Base-by-base conservation (phyloP, 92 coral and sea anemone genomes). In the Parazoanthus swiftii region DNA sequence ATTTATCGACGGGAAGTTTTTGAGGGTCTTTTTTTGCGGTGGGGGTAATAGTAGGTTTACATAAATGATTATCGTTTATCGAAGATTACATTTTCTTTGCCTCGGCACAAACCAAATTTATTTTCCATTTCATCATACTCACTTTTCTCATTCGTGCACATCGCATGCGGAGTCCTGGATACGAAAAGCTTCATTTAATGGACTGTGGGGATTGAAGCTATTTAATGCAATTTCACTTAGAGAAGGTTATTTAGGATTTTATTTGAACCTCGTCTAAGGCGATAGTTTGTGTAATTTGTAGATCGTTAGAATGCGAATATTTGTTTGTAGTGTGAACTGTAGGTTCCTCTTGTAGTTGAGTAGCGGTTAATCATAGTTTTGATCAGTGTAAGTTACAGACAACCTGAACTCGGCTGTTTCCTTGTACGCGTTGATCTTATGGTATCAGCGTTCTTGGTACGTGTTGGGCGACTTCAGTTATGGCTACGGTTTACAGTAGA, bases 261-360 rank as follows among this genome's bases (percentile, higher is more conserved):
- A 58, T 13, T 58, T 58, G 65, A 26, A 46, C 50, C 50, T 46
- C 50, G 50, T 46, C 50, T 46, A 54, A 50, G 70, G 67, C 70
- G 70, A 79, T 79, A 33, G 2, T 36, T 79, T 48, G 42, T 79
- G 83, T 79, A n/a, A 1, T 48, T 37, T 74, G 46, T 74, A 74
- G 78, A 36, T 74, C 43, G 78, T 74, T 74, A 35, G 38, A 8
- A 39, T 6, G 20, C 26, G 67, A 25, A 43, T 13, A 13, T 48
- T 50, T 4, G 37, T 43, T 21, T 21, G 36, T 54, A 26, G n/a
- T 48, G 43, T 51, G 83, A 79, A 74, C 8, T 16, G 20, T 74
- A 36, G 20, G 44, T 79, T 79, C 35, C 0, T 8, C 11, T 15
- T 18, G n/a, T 44, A 21, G n/a, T 44, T 23, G 10, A 36, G 50